A percentile compares a stretch with the other conserved stretches of the same genome.
Evolutionary conservation across 2,888 invertebrate genomes (phyloP).

Genomic region (Chrysina gloriosa): DNA sequence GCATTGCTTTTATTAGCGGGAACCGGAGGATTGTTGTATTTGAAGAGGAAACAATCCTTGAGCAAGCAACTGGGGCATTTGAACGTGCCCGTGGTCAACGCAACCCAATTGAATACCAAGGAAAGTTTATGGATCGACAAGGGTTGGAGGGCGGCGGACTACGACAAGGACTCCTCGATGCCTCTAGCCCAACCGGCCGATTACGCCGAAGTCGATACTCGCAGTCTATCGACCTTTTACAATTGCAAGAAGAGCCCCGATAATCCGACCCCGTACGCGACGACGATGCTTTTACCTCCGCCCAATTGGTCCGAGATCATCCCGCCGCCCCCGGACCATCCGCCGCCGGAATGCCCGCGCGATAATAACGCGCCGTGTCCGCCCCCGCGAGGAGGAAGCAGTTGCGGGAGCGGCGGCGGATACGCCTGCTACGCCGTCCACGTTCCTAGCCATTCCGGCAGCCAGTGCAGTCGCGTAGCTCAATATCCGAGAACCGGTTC

Average conservation of each 20-base stretch:
- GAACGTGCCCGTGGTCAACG: slow-evolving; percentile 67
- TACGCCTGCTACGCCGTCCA: slow-evolving; percentile 64
- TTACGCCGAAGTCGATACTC: slow-evolving; percentile 76
- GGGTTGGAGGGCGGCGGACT: slow-evolving; percentile 74
- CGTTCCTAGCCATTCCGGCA: slow-evolving; percentile 55
- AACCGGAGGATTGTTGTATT: slow-evolving; percentile 67
- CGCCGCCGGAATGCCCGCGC: slow-evolving; percentile 68
- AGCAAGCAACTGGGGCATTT: slow-evolving; percentile 75
- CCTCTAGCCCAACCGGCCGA: slow-evolving; percentile 72
- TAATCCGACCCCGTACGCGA: slow-evolving; percentile 79
- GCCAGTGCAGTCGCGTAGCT: slow-evolving; percentile 52
- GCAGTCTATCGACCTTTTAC: slow-evolving; percentile 78
- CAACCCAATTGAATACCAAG: slow-evolving; percentile 66
- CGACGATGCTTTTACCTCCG: slow-evolving; percentile 74
- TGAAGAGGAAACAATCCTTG: slow-evolving; percentile 69
- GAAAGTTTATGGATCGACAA: slow-evolving; percentile 78
- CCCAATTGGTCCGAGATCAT: slow-evolving; percentile 72
- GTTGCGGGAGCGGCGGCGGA: slow-evolving; percentile 59
- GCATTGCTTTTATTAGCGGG: slow-evolving; percentile 64
- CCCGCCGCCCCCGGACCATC: slow-evolving; percentile 72
- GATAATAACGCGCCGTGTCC: slow-evolving; percentile 60
- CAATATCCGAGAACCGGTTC: slow-evolving; percentile 57
- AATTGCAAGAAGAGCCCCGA: slow-evolving; percentile 74
- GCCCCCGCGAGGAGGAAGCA: slow-evolving; percentile 60
- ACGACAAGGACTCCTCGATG: slow-evolving; percentile 74